phyloP scores from a whole-genome alignment of 2,888 invertebrate species.

The Ellobium chinense region DNA sequence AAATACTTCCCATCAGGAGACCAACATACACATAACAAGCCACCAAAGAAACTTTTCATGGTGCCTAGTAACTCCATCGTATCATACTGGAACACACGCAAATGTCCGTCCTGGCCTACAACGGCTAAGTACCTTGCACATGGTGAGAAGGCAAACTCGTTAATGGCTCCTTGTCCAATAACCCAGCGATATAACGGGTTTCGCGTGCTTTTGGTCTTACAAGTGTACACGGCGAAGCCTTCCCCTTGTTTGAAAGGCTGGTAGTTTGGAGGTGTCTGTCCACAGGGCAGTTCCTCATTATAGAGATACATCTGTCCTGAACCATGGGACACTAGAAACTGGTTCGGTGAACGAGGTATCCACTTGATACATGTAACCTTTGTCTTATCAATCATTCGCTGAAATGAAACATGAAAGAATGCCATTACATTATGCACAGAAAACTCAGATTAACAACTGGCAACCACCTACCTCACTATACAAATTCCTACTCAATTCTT shows the following conservation, averaged over 20 bases:
- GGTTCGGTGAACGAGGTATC: constrained; percentile 96
- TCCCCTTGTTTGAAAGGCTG: constrained; percentile 97
- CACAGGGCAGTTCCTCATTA: constrained; percentile 92
- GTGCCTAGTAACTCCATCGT: constrained; percentile 95
- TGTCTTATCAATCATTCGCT: constrained; percentile 95
- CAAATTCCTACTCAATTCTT: too few species aligned
- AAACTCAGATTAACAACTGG: too few species aligned
- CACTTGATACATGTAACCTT: constrained; percentile 98
- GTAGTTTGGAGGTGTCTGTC: constrained; percentile 94
- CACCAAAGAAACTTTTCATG: constrained; percentile 98
- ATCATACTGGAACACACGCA: constrained; percentile 97
- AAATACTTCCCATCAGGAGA: constrained; percentile 95
- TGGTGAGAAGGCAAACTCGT: constrained; percentile 98
- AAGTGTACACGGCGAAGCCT: constrained; percentile 95
- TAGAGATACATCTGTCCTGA: constrained; percentile 98
- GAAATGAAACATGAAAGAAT: constrained; percentile 78
- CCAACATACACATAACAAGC: constrained; percentile 98
- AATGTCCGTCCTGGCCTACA: constrained; percentile 92
- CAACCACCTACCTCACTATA: too few species aligned
- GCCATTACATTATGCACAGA: neutral
- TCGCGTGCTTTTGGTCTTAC: constrained; percentile 96
- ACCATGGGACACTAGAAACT: constrained; percentile 96
- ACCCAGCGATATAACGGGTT: constrained; percentile 93
- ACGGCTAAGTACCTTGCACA: constrained; percentile 94
- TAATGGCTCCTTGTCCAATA: constrained; percentile 85